Evolutionary conservation across 92 coral and sea anemone species (phyloP).

Genomic region (Montipora capitata): DNA sequence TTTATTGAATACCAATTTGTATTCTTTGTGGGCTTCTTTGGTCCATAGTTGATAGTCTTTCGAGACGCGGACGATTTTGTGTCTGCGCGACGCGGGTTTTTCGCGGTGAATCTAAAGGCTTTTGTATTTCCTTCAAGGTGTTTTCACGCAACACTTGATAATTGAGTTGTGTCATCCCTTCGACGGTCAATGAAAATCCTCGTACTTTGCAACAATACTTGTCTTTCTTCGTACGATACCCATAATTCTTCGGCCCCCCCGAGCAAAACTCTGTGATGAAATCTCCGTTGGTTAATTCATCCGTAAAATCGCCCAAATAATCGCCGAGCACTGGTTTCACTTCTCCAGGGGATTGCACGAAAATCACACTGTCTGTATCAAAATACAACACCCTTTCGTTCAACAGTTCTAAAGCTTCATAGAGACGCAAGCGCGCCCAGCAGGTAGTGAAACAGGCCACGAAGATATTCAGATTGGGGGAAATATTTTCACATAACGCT

Average conservation of each 20-base stretch:
- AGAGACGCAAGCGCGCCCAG: background rate
- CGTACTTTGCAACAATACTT: background rate
- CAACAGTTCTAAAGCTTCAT: background rate
- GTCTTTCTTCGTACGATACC: background rate
- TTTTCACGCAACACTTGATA: background rate
- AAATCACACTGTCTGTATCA: background rate
- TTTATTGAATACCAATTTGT: background rate
- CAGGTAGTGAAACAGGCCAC: background rate
- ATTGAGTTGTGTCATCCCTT: background rate
- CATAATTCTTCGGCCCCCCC: background rate
- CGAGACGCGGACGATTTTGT: background rate
- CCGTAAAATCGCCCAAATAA: slow-evolving; percentile 2
- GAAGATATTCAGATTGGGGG: background rate
- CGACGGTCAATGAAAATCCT: background rate
- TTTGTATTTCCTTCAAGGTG: background rate
- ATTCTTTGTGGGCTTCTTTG: background rate
- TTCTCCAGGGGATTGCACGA: background rate
- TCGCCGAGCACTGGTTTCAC: background rate
- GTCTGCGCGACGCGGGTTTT: background rate
- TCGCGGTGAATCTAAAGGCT: background rate
- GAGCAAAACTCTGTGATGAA: background rate
- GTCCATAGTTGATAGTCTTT: background rate
- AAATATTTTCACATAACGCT: too few relatives aligned
- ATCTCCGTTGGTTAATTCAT: background rate
- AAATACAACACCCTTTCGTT: background rate